These are phyloP conservation scores for Syngnathus scovelli DNA, from an alignment of 2,113 vertebrate genomes.

Conservation along the genomic window DNA sequence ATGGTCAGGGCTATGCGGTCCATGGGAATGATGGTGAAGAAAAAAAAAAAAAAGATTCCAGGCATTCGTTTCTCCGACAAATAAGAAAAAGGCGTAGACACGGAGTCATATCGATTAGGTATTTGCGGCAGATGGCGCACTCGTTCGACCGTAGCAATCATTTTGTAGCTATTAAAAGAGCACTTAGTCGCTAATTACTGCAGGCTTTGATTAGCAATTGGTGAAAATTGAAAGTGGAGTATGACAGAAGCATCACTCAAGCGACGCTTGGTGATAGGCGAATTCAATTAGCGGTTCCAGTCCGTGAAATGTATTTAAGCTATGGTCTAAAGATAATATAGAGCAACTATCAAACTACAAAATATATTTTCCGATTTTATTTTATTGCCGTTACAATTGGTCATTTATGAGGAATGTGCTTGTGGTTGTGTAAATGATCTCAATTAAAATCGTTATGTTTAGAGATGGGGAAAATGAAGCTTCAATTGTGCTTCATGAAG, in stretches of 20 bases:
- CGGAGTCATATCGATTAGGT: not conserved
- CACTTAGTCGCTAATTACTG: slow-evolving; percentile 15
- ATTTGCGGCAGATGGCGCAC: not conserved
- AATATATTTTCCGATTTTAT: too few relatives aligned
- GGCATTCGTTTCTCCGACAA: not conserved
- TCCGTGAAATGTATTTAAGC: not conserved
- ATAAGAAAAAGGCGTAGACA: not conserved
- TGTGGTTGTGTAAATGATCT: not conserved
- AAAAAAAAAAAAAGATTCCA: slow-evolving; percentile 1
- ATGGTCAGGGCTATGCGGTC: slow-evolving; percentile 16
- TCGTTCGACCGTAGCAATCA: slow-evolving; percentile 1
- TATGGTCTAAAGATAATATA: not conserved
- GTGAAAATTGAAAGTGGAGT: slow-evolving; percentile 10
- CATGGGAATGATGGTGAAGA: slow-evolving; percentile 2
- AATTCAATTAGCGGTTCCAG: not conserved
- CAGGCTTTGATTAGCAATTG: slow-evolving; percentile 1
- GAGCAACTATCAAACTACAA: too few relatives aligned
- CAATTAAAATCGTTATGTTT: too few relatives aligned
- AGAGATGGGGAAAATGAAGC: too few relatives aligned
- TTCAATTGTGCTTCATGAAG: too few relatives aligned
- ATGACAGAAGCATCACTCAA: slow-evolving; percentile 25
- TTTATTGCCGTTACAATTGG: too few relatives aligned
- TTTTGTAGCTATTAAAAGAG: slow-evolving; percentile 16
- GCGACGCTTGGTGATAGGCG: not conserved
- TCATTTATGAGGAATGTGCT: too few relatives aligned